These are phyloP conservation scores for Thamnophis elegans DNA, from an alignment of 2,797 vertebrate species.

Conservation along the genomic window DNA sequence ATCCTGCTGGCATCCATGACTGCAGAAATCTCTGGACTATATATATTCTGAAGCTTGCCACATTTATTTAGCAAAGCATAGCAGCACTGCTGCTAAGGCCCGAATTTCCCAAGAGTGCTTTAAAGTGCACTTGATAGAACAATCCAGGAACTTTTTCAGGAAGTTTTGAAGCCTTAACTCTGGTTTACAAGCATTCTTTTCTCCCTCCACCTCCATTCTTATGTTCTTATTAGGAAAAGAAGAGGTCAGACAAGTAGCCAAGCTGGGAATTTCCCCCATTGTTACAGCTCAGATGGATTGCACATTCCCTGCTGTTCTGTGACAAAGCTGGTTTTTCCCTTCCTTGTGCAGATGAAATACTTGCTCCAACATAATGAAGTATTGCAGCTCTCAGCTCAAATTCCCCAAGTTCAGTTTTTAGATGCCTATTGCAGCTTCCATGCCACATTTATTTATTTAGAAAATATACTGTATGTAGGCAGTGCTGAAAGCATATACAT, in stretches of 20 bases:
- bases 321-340: not conserved
- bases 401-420: not conserved
- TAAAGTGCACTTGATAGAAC: not conserved
- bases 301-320: not conserved
- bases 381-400: not conserved
- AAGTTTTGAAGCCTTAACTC: not conserved
- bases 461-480: not conserved
- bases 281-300: not conserved
- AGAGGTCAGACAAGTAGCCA: constrained; percentile 30
- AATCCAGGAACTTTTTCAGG: not conserved
- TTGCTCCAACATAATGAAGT: not conserved
- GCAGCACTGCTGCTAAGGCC: not conserved
- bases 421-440: not conserved
- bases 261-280: constrained; percentile 43
- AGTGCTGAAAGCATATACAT: not conserved
- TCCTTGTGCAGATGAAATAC: not conserved
- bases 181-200: not conserved
- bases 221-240: constrained; percentile 30
- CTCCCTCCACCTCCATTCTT: not conserved
- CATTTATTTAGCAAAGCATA: not conserved
- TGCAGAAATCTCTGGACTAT: not conserved
- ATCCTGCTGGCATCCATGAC: not conserved
- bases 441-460: not conserved
- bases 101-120: not conserved
- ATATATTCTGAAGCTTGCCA: not conserved